Conservation (phyloP, 2,113 vertebrate species). For the Heteronetta atricapilla region DNA sequence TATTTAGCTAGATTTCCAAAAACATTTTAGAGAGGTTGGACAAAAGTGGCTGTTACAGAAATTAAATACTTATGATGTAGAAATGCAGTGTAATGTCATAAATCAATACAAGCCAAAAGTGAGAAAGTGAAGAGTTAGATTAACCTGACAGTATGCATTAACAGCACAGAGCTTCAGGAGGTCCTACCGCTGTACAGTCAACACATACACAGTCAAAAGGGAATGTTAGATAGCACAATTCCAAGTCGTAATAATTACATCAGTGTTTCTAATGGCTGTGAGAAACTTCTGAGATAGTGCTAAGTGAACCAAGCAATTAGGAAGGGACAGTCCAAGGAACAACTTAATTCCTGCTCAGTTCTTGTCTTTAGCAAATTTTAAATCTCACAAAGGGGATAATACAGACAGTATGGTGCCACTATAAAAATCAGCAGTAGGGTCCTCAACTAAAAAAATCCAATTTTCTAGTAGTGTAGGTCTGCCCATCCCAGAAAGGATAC, state of each 20-base stretch:
- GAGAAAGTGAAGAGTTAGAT: not conserved
- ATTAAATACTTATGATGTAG: not conserved
- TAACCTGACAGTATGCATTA: not conserved
- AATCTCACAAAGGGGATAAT: not conserved
- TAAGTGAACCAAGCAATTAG: not conserved
- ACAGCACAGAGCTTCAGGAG: not conserved
- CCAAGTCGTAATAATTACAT: not conserved
- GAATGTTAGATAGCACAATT: not conserved
- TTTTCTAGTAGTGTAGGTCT: not conserved
- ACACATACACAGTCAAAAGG: not conserved
- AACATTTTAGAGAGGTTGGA: not conserved
- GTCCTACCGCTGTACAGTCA: not conserved
- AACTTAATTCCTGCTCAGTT: not conserved
- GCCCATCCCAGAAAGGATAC: not conserved
- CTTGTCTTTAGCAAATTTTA: not conserved
- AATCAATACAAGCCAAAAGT: not conserved
- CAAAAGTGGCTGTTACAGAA: not conserved
- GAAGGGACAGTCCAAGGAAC: not conserved
- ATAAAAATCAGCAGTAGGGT: not conserved
- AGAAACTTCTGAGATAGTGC: not conserved
- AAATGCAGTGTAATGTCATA: not conserved
- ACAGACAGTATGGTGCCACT: not conserved
- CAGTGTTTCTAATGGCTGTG: not conserved
- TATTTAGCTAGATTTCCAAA: not conserved
- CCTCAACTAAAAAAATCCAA: not conserved